These are phyloP conservation scores for Nesogale talazaci DNA, from an alignment of 2,113 vertebrate genomes.

Conservation along the genomic window DNA sequence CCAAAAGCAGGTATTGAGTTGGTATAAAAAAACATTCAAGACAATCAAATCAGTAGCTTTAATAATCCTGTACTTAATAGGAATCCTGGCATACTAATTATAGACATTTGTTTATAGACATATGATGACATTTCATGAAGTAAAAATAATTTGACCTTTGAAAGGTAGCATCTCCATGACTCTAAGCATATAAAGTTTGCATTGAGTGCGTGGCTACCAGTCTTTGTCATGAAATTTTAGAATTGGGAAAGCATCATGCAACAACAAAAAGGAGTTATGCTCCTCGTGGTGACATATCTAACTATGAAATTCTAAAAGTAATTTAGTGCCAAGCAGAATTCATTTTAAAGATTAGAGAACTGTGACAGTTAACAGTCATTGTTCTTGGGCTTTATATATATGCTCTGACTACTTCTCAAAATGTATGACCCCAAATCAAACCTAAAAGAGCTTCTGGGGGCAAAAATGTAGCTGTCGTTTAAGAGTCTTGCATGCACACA, in stretches of 20 bases:
- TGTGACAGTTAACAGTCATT: not conserved
- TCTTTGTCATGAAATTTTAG: not conserved
- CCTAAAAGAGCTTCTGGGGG: no score
- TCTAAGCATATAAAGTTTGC: not conserved
- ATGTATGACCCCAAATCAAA: not conserved
- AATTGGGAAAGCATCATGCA: not conserved
- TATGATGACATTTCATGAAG: not conserved
- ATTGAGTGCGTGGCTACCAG: no score
- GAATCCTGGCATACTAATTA: not conserved
- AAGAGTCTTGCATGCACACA: no score
- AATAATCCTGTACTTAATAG: not conserved
- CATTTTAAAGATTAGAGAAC: not conserved
- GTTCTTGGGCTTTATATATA: not conserved
- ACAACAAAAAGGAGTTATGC: no score
- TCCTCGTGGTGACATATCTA: no score
- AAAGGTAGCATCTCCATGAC: not conserved
- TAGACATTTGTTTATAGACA: not conserved
- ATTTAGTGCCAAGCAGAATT: not conserved
- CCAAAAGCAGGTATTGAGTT: not conserved
- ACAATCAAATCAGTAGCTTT: not conserved
- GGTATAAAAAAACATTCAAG: not conserved
- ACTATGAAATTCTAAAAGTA: not conserved
- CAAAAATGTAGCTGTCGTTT: no score
- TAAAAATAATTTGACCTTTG: not conserved
- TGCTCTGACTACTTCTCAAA: no score